Percentiles rank a stretch among this genome's conserved stretches.
Conservation (phyloP, 2,113 vertebrate species). For the Hymenochirus boettgeri region DNA sequence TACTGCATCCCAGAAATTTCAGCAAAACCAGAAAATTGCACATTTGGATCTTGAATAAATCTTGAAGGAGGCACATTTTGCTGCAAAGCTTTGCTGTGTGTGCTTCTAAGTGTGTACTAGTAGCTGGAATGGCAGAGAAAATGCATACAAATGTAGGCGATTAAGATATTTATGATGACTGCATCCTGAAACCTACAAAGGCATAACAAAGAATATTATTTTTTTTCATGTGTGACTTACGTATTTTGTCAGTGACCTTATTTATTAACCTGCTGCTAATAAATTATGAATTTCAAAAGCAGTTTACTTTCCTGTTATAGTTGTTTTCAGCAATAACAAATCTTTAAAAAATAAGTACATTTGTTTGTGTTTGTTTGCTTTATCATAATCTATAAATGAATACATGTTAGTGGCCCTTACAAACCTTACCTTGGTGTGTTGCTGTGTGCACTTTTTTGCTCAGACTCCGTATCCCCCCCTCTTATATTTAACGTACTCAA, state of each 20-base stretch:
- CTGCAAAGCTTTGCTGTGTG: not conserved
- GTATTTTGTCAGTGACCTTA: constrained; percentile 7
- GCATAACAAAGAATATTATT: not conserved
- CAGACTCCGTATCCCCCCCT: too few species aligned
- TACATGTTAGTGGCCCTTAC: too few species aligned
- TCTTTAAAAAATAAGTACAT: too few species aligned
- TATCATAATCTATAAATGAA: too few species aligned
- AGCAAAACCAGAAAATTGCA: constrained; percentile 5
- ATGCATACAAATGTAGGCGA: constrained; percentile 3
- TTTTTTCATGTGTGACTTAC: not conserved
- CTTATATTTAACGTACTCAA: too few species aligned
- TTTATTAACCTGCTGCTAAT: constrained; percentile 5
- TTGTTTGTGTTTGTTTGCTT: too few species aligned
- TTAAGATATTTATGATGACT: not conserved
- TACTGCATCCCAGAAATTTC: constrained; percentile 35
- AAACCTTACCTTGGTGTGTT: too few species aligned
- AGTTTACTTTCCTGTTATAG: not conserved
- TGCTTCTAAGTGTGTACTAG: not conserved
- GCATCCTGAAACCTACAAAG: too few species aligned
- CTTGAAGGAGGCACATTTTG: not conserved
- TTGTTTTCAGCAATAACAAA: too few species aligned
- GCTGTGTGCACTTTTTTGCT: too few species aligned
- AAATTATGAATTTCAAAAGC: not conserved
- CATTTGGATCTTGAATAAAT: constrained; percentile 17
- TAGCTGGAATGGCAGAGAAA: not conserved